phyloP scores from a whole-genome alignment of 2,113 vertebrate genomes.

The Sapajus apella region DNA sequence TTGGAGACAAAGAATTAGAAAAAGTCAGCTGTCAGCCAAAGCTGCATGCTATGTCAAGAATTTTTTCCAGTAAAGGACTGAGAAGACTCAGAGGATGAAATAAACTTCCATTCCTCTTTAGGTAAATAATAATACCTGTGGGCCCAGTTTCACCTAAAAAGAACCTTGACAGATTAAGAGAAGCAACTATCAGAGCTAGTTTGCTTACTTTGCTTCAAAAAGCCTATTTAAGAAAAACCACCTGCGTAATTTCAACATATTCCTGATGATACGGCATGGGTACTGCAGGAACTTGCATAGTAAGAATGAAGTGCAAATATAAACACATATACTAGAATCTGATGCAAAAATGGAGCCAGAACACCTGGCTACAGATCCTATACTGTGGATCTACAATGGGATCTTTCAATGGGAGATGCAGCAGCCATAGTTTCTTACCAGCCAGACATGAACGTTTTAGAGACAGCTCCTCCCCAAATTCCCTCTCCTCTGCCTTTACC shows the following conservation, averaged over 20 bases:
- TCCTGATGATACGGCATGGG: neutral
- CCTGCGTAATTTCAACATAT: neutral
- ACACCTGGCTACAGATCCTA: neutral
- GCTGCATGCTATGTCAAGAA: neutral
- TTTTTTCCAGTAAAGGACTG: neutral
- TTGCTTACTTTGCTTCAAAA: neutral
- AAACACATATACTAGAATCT: neutral
- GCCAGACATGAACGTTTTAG: neutral
- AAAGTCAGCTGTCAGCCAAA: neutral
- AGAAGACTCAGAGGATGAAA: neutral
- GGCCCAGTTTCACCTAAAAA: neutral
- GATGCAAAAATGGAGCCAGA: neutral
- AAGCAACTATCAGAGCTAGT: neutral
- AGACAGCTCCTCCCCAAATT: neutral
- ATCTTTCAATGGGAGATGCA: neutral
- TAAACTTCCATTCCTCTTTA: neutral
- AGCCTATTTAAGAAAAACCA: neutral
- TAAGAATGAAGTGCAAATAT: neutral
- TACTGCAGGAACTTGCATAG: neutral
- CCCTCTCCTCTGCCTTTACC: neutral
- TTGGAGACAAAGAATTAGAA: neutral
- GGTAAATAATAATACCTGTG: neutral
- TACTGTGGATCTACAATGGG: neutral
- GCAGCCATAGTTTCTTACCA: neutral
- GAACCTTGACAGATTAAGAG: neutral